Base-by-base conservation (phyloP, 1,140 invertebrate species). In the Neocloeon triangulifer region DNA sequence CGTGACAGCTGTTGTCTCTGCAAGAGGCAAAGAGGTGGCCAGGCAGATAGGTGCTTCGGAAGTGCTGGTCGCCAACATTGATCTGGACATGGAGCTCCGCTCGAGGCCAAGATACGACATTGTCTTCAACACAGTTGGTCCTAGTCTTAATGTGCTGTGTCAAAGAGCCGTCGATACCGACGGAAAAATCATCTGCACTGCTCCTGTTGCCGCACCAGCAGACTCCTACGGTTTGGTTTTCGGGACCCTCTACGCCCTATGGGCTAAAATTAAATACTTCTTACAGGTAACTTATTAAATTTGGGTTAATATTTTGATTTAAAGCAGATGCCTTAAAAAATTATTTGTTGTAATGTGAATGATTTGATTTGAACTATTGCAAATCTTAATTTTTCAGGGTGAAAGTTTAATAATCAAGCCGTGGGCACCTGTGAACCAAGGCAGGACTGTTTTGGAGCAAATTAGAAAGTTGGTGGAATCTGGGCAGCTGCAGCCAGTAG, bases 401-500 rank as follows among this genome's bases (percentile, higher is more conserved):
- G n/a, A n/a, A 26, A 15, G 25, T 26, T 26, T 26, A 15, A 26
- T 7, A 15, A 13, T 26, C 12, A 7, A 13, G 25, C n/a, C n/a
- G n/a, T 62, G 50, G 36, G 58, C 58, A 13, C 55, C 58, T 38
- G 44, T 48, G 3, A 57, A 59, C 26, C 46, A 63, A 29, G 59
- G 56, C 25, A 39, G 50, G 19, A 34, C 40, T 2, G 53, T 59
- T 23, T 44, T 71, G 14, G 56, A 62, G 37, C 47, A 52, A 27
- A 42, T 69, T 8, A 44, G 53, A 5, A 45, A 58, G 25, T 45
- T 67, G 19, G 58, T 63, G 1, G 62, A 67, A 39, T 48, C 53
- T 4, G 55, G 64, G 27, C 47, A 58, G 31, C 39, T 71, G 20
- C 62, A 64, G 39, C 58, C 60, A 7, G 61, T 71, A 7, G 59